phyloP scores from a whole-genome alignment of 2,888 invertebrate genomes.

The Pyrrhia umbra region DNA sequence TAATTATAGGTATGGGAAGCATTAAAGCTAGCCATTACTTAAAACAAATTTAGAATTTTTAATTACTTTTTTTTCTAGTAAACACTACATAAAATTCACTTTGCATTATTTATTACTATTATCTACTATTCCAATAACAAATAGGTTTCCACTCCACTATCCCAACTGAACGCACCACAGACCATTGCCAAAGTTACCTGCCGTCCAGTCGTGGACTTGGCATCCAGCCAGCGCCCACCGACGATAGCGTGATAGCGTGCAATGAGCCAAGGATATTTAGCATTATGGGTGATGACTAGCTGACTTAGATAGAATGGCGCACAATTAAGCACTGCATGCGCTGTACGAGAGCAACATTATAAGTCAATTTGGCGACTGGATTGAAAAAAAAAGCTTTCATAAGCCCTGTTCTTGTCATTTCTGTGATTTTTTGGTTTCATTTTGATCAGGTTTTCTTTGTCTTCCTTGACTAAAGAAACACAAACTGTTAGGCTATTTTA shows the following conservation, averaged over 20 bases:
- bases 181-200: conserved; percentile 61
- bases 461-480: no score
- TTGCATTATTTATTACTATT: background rate
- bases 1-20: no score
- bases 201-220: conserved; percentile 56
- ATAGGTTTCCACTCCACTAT: conserved; percentile 27
- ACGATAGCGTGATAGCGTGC: conserved; percentile 59
- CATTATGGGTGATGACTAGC: conserved; percentile 52
- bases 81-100: no score
- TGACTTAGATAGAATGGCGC: conserved; percentile 41
- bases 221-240: conserved; percentile 54
- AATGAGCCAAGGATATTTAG: conserved; percentile 61
- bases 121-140: background rate
- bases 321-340: conserved; percentile 7
- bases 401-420: no score
- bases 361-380: no score
- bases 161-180: conserved; percentile 33
- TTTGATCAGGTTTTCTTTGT: no score
- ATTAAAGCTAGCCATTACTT: no score
- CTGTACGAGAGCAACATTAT: background rate
- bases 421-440: no score
- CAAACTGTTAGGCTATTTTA: no score
- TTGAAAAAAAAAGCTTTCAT: no score
- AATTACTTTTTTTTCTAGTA: no score
- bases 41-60: no score